A percentile compares a stretch with the other conserved stretches of the same genome.
Evolutionary conservation across 2,113 vertebrate genomes (phyloP).

Genomic region (Alosa alosa): DNA sequence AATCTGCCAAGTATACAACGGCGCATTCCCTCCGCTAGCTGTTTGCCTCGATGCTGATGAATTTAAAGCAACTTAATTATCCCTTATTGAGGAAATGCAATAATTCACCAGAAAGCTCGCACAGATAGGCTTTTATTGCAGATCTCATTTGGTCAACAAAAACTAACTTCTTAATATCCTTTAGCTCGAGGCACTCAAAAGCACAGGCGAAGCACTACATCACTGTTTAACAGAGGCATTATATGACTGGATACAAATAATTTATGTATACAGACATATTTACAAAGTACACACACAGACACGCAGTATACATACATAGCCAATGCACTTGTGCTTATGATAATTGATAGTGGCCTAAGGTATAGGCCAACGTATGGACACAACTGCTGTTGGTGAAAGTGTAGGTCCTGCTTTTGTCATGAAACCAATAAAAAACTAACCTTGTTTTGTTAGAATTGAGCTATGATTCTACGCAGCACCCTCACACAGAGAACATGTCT

Average conservation of each 20-base stretch:
- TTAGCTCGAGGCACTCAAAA: not conserved
- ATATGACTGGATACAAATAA: too few species aligned
- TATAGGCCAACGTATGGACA: not conserved
- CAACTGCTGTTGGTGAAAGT: not conserved
- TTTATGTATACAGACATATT: not conserved
- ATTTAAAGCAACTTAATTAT: conserved; percentile 8
- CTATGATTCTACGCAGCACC: not conserved
- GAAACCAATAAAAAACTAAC: not conserved
- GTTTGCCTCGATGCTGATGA: not conserved
- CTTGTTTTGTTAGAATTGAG: too few species aligned
- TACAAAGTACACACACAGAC: not conserved
- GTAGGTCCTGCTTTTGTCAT: not conserved
- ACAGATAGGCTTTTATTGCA: not conserved
- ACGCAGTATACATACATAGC: not conserved
- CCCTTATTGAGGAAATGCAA: not conserved
- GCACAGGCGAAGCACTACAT: not conserved
- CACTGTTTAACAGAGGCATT: not conserved
- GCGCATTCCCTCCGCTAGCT: not conserved
- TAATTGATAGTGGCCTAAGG: not conserved
- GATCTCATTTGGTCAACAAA: not conserved
- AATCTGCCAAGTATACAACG: not conserved
- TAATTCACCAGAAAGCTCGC: not conserved
- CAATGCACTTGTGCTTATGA: not conserved
- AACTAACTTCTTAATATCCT: not conserved
- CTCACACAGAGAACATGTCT: not conserved